A percentile compares a stretch with the other conserved stretches of the same genome.
Conservation (phyloP, 2,797 vertebrate species). For the Labeo calbasu region DNA sequence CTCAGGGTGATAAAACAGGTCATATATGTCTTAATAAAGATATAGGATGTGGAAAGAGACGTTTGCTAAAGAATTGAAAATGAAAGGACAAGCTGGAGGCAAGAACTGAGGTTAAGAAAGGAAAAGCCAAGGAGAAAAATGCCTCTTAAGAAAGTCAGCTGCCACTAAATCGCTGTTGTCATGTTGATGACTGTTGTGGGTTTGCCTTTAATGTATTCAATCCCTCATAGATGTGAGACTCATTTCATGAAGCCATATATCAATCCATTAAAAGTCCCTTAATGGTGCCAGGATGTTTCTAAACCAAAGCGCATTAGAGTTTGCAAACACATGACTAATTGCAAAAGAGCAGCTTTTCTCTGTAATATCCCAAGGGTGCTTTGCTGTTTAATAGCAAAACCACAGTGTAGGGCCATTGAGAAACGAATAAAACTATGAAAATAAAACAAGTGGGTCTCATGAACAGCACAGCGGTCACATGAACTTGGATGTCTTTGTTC, state of each 20-base stretch:
- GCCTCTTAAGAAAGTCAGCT: slow-evolving; percentile 56
- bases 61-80: slow-evolving; percentile 43
- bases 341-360: slow-evolving; percentile 38
- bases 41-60: slow-evolving; percentile 8
- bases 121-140: slow-evolving; percentile 15
- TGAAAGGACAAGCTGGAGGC: slow-evolving; percentile 4
- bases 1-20: neutral
- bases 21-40: neutral
- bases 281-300: slow-evolving; percentile 76
- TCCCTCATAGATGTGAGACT: slow-evolving; percentile 77
- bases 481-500: slow-evolving; percentile 44
- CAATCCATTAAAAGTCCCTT: slow-evolving; percentile 71
- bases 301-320: slow-evolving; percentile 25
- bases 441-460: slow-evolving; percentile 53
- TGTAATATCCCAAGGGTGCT: slow-evolving; percentile 43
- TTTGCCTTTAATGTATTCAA: slow-evolving; percentile 70
- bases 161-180: slow-evolving; percentile 70
- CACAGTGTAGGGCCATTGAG: slow-evolving; percentile 54
- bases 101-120: slow-evolving; percentile 30
- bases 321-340: slow-evolving; percentile 46
- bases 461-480: slow-evolving; percentile 55
- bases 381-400: slow-evolving; percentile 52
- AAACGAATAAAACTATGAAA: slow-evolving; percentile 52
- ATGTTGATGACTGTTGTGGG: slow-evolving; percentile 74
- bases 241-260: slow-evolving; percentile 73